Percentiles rank a stretch among this genome's conserved stretches.
Conservation (phyloP, 2,797 vertebrate species). For the Neostethus bicornis region DNA sequence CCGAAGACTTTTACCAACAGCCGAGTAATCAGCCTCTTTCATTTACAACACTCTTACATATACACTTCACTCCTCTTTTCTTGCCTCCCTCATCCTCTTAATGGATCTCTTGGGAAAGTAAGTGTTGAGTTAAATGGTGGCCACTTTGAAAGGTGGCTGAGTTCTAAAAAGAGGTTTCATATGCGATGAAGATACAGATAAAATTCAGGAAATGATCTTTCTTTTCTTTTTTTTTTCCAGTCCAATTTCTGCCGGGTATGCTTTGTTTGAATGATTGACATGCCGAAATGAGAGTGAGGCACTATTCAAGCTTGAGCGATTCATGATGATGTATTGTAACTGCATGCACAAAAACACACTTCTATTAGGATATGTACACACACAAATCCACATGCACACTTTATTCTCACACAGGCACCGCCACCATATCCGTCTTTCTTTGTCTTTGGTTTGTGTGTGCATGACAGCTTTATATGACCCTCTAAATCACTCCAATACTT, state of each 20-base stretch:
- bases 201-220: conserved; percentile 45
- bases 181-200: conserved; percentile 26
- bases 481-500: conserved; percentile 60
- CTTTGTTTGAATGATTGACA: conserved; percentile 35
- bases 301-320: conserved; percentile 19
- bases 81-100: conserved; percentile 9
- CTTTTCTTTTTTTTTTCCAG: conserved; percentile 5
- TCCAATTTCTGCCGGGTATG: conserved; percentile 20
- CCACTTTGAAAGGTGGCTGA: conserved; percentile 25
- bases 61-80: conserved; percentile 6
- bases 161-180: conserved; percentile 1
- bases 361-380: conserved; percentile 2
- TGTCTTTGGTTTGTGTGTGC: conserved; percentile 30
- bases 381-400: not conserved
- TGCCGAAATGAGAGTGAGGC: conserved; percentile 33
- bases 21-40: conserved; percentile 39
- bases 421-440: conserved; percentile 24
- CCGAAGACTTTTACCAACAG: conserved; percentile 11
- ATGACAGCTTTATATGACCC: conserved; percentile 53
- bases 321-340: conserved; percentile 13
- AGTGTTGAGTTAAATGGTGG: conserved; percentile 11
- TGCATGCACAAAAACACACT: conserved; percentile 10
- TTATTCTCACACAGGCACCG: conserved; percentile 26
- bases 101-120: conserved; percentile 24
- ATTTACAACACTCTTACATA: conserved; percentile 34